Base-by-base conservation (phyloP, 2,797 vertebrate genomes). In the Sebastes iracundus region DNA sequence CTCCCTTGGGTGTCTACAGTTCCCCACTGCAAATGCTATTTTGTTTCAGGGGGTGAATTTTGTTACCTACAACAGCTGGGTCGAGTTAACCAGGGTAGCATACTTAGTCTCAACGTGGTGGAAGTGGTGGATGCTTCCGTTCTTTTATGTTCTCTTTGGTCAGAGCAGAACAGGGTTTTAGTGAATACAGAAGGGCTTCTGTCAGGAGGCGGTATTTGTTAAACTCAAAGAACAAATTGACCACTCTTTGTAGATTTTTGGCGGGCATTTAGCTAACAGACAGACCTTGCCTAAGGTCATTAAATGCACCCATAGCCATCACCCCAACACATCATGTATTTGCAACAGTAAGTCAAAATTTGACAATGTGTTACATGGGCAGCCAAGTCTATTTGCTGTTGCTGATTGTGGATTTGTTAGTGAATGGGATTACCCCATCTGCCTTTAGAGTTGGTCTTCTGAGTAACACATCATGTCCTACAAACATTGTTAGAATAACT, bases 41-140 rank as follows among this genome's bases (percentile, higher is more conserved):
- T 92, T 80, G 71, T 81, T 90, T 89, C 71, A 79, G 53, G 84
- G 78, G 81, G 72, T 81, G 56, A 83, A 81, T 84, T 88, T 78
- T 91, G 74, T 87, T 90, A 86, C 85, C 81, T 90, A 56, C 78
- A 87, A 83, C 90, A 94, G 88, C 90, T 93, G 93, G 88, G 16
- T 89, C 30, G 60, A 91, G 88, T 93, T 94, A 90, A 81, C 71
- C 73, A 63, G 66, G 75, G 67, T 72, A 71, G 68, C 79, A 72
- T 72, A 78, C 78, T 85, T 81, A 35, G 61, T 77, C 85, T 86
- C 49, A 71, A 86, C 66, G 8, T 82, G 69, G 84, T 87, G 75
- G 79, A 83, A 82, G 79, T 85, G 86, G 82, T 85, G 33, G 74
- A 87, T 61, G 68, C 83, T 88, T 88, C 79, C 69, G 69, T 88